A percentile compares a stretch with the other conserved stretches of the same genome.
Conservation (phyloP, 2,113 vertebrate species). For the Platanista minor region DNA sequence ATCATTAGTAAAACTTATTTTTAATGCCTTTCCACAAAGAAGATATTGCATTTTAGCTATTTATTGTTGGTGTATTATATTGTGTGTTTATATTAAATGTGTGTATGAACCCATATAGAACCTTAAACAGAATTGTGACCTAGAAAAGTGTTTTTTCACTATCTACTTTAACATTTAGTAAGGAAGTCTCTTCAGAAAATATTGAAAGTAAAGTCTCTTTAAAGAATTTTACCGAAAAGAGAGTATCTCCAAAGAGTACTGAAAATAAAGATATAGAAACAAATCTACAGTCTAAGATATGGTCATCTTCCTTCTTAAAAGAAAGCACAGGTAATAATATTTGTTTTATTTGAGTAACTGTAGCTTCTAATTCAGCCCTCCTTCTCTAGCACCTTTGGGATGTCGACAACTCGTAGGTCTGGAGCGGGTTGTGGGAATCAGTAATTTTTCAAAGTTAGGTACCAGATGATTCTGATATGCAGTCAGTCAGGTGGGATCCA, state of each 20-base stretch:
- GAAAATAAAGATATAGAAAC: conserved; percentile 58
- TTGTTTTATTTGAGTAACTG: neutral
- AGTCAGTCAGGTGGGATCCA: neutral
- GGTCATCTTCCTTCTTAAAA: conserved; percentile 22
- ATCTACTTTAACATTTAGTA: conserved; percentile 51
- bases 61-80: conserved; percentile 4
- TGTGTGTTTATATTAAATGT: neutral
- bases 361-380: neutral
- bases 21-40: conserved; percentile 25
- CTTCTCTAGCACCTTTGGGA: neutral
- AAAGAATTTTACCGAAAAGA: conserved; percentile 33
- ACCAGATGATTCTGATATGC: neutral
- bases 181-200: conserved; percentile 43
- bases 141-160: neutral
- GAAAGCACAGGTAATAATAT: conserved; percentile 56
- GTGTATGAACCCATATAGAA: neutral
- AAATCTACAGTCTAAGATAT: conserved; percentile 34
- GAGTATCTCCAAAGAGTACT: conserved; percentile 22
- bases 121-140: neutral
- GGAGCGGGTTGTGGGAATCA: neutral
- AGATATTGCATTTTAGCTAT: neutral
- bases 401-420: neutral
- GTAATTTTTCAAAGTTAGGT: neutral
- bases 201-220: conserved; percentile 47
- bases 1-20: conserved; percentile 27